Conservation (phyloP, 2,888 invertebrate species). For the Netelia inedita region DNA sequence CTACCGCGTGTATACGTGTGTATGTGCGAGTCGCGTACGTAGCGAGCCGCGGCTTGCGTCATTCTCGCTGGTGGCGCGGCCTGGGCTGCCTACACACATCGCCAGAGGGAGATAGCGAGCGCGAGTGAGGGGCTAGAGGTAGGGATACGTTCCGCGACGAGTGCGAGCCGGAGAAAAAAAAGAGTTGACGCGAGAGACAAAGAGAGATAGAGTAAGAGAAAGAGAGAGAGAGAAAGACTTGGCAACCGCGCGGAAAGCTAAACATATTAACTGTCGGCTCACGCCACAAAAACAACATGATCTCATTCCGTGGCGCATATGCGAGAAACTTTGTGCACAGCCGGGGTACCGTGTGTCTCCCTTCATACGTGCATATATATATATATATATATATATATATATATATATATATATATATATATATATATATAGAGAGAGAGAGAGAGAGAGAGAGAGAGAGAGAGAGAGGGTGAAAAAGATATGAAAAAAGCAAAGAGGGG, state of each 20-base stretch:
- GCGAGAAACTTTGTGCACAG: constrained; percentile 68
- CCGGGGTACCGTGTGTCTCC: constrained; percentile 58
- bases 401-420: constrained; percentile 9
- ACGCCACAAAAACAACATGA: constrained; percentile 85
- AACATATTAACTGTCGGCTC: constrained; percentile 85
- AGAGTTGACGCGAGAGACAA: neutral
- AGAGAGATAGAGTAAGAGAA: constrained; percentile 55
- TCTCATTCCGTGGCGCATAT: constrained; percentile 82
- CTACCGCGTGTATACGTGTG: constrained; percentile 9
- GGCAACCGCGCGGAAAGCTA: constrained; percentile 78
- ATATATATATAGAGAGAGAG: constrained; percentile 23
- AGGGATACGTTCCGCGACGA: neutral
- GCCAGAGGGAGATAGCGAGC: constrained; percentile 50
- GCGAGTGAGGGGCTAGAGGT: constrained; percentile 32
- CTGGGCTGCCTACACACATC: constrained; percentile 65
- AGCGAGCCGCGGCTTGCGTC: constrained; percentile 64
- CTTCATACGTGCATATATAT: neutral
- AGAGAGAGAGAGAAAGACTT: constrained; percentile 63
- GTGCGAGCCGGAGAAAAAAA: constrained; percentile 1
- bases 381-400: no score
- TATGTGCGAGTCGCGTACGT: constrained; percentile 25
- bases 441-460: constrained; percentile 6
- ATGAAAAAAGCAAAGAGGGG: neutral
- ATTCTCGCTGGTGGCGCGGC: constrained; percentile 66
- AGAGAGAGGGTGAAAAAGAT: no score